Evolutionary conservation across 2,113 vertebrate species (phyloP).

Genomic region (Zeus faber): DNA sequence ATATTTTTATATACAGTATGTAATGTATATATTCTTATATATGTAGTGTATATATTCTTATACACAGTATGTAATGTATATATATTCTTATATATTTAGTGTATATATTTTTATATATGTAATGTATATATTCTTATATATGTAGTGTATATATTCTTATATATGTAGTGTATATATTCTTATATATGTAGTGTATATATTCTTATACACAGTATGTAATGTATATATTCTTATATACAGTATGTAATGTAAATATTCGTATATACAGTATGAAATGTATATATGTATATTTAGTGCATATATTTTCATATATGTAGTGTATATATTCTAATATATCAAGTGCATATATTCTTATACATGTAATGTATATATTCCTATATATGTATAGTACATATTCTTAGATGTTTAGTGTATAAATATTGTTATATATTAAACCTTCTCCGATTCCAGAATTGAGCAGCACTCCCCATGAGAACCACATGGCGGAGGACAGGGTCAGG

Average conservation of each 20-base stretch:
- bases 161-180: too few species aligned
- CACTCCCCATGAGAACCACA: constrained; percentile 99
- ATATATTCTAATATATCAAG: background rate
- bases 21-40: background rate
- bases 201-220: background rate
- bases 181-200: background rate
- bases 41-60: too few species aligned
- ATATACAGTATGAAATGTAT: too few species aligned
- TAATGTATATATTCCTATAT: background rate
- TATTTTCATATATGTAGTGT: too few species aligned
- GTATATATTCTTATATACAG: background rate
- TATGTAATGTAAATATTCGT: too few species aligned
- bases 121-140: background rate
- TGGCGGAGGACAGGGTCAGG: constrained; percentile 91
- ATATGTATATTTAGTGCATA: too few species aligned
- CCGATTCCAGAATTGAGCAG: constrained; percentile 94
- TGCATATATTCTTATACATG: background rate
- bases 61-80: too few species aligned
- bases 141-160: too few species aligned
- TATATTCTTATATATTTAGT: background rate
- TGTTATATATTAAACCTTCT: constrained; percentile 76
- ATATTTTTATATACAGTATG: background rate
- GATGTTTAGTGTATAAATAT: too few species aligned
- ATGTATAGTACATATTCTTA: too few species aligned
- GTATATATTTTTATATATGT: background rate